Base-by-base conservation (phyloP, 2,888 invertebrate genomes). In the Eremobia ochroleuca region DNA sequence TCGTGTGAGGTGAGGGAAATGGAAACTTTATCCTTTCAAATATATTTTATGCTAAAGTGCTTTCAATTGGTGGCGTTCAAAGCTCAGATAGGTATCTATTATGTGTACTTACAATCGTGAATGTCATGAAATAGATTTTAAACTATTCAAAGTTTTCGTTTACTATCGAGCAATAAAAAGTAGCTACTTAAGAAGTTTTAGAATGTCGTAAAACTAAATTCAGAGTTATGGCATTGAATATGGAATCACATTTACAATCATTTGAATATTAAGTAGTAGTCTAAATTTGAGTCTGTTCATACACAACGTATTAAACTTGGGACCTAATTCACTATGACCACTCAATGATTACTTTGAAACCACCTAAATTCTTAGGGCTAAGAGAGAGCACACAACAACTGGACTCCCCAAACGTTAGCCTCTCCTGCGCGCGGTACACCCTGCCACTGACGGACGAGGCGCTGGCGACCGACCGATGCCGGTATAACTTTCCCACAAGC, bases 131-230 rank as follows among this genome's bases (percentile, higher is more conserved):
- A 80, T 52, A 28, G 4, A 18, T 46, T 25, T 77, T 58, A 64
- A 52, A 55, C 40, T 71, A 40, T 43, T 34, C n/a, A 67, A 81
- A 61, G n/a, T 66, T 25, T 61, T 66, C 37, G 18, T 18, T 62
- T 43, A 2, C 68, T 34, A 46, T 21, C 40, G 4, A 52, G 66
- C 31, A 62, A 61, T 80, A 79, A 73, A 72, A 72, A 58, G 40
- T 40, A n/a, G n/a, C n/a, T n/a, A 52, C 13, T 52, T 28, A 66
- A 61, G 15, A 79, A 73, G 52, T 73, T 66, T 46, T 61, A 28
- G 55, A 79, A 81, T 55, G 67, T 73, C 61, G 37, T 74, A 55
- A 73, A 81, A 67, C n/a, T 67, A 74, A 67, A 81, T 64, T 49
- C 67, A 62, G 34, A 64, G 40, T 66, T 59, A 67, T 52, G 25